phyloP scores from a whole-genome alignment of 2,797 vertebrate genomes.

The Dipus sagitta region DNA sequence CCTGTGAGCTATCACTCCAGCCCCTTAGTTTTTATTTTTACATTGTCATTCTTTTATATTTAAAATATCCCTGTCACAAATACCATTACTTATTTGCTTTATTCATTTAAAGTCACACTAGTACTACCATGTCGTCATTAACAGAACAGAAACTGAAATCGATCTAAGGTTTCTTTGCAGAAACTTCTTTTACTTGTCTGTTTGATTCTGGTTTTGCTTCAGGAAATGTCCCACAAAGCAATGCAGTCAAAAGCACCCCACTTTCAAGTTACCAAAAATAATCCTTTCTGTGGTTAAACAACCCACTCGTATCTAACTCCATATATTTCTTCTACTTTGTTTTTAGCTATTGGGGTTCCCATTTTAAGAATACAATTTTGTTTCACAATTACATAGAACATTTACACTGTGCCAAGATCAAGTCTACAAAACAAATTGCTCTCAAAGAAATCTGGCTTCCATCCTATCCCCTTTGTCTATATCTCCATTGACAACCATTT shows the following conservation, averaged over 20 bases:
- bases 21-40: background rate
- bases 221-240: too few species aligned
- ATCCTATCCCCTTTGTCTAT: background rate
- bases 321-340: background rate
- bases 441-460: background rate
- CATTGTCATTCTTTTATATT: background rate
- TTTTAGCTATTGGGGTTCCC: background rate
- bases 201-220: too few species aligned
- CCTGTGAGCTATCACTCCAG: background rate
- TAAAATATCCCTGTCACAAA: background rate
- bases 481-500: fast-evolving
- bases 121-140: background rate
- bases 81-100: background rate
- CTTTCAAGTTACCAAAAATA: too few species aligned
- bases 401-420: fast-evolving
- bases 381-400: background rate
- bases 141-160: background rate
- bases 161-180: background rate
- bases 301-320: background rate
- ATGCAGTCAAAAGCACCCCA: background rate
- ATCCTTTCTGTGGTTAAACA: background rate
- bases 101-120: background rate
- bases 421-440: background rate
- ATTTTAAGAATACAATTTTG: background rate
- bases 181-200: too few species aligned